Evolutionary conservation across 2,888 invertebrate genomes (phyloP), one percentile per base, ranked within the genome.

Genomic region (Melinopterus prodromus): DNA sequence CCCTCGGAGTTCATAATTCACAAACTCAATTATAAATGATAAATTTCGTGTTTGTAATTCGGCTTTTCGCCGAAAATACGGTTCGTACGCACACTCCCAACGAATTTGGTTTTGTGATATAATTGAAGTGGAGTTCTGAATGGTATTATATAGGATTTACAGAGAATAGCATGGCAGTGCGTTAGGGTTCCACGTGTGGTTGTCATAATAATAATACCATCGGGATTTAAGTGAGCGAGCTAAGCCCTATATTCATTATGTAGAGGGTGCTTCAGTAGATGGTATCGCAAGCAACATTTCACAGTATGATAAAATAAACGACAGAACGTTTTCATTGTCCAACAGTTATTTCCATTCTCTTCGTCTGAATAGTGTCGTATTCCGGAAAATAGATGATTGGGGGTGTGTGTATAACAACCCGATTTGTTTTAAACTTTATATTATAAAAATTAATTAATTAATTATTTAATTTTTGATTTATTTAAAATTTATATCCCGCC

Each of bases 21-120:
- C n/a, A 74, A 74, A 74, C 74, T 74, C 74, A 74, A 74, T 74
- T 74, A 74, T 74, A 37, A 74, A 74, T 74, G 35, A 74, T 74
- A 74, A 74, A 74, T 37, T 74, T 37, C 7, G 36, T n/a, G 74
- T n/a, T 74, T 74, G 26, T 1, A 74, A 74, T 74, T 74, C 36
- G 35, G 36, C 37, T 74, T 53, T 53, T 15, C 74, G 35, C 35
- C 9, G 36, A 15, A 74, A n/a, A 37, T 35, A 74, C 53, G 7
- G 53, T 9, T 53, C 5, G 35, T 74, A 71, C 35, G 37, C 74
- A 74, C 36, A 74, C 74, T 35, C 35, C 74, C 36, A n/a, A 7
- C 5, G 12, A 53, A 53, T 9, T 53, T 74, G 74, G n/a, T 74
- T 74, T 12, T 71, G 26, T 71, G 35, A 71, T 71, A 15, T 26